Evolutionary conservation across 2,888 invertebrate species (phyloP).

Genomic region (Tenthredo notha): DNA sequence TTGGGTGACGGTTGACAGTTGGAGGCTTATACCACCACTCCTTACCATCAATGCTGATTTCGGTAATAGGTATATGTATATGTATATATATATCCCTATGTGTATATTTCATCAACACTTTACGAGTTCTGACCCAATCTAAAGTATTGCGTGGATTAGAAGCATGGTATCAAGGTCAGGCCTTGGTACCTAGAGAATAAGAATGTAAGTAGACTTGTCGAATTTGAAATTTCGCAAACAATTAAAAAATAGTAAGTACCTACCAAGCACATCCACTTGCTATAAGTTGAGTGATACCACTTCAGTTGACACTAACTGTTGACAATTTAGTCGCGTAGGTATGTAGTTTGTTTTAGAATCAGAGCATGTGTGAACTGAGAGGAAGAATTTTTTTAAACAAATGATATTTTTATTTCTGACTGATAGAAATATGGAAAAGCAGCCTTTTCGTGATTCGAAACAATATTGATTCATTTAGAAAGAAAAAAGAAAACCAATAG

Average conservation of each 20-base stretch:
- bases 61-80: neutral
- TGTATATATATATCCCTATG: neutral
- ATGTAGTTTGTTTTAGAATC: neutral
- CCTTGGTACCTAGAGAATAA: neutral
- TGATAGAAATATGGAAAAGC: neutral
- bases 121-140: neutral
- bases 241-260: neutral
- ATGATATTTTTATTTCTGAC: neutral
- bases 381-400: neutral
- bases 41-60: neutral
- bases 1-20: neutral
- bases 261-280: neutral
- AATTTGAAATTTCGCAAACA: neutral
- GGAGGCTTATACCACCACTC: neutral
- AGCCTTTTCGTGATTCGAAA: neutral
- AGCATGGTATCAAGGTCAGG: neutral
- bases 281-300: neutral
- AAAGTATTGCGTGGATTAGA: neutral
- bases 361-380: neutral
- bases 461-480: neutral
- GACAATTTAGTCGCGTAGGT: neutral
- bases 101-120: neutral
- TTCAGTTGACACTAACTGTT: neutral
- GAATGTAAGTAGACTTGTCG: neutral
- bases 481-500: too few relatives aligned